A percentile compares a stretch with the other conserved stretches of the same genome.
phyloP scores from a whole-genome alignment of 1,140 invertebrate genomes.

The Nylanderia fulva region DNA sequence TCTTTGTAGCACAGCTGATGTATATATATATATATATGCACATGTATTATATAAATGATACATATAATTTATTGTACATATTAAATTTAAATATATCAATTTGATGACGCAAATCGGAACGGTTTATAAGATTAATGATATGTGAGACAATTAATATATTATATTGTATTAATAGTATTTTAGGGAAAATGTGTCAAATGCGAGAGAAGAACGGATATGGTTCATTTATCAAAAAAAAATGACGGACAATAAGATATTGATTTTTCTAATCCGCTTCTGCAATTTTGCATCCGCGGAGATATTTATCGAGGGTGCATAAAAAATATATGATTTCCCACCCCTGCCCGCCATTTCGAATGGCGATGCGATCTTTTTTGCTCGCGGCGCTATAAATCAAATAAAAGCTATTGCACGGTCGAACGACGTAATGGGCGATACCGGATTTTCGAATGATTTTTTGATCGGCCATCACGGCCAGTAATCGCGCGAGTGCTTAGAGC shows the following conservation, averaged over 20 bases:
- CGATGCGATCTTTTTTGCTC: slow-evolving; percentile 47
- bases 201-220: neutral
- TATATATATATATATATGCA: neutral
- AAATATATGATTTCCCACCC: slow-evolving; percentile 36
- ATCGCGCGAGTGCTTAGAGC: slow-evolving; percentile 63
- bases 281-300: slow-evolving; percentile 24
- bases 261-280: slow-evolving; percentile 9
- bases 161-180: too few relatives aligned
- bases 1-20: neutral
- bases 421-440: slow-evolving; percentile 74
- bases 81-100: neutral
- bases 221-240: neutral
- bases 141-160: neutral
- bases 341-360: slow-evolving; percentile 29
- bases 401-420: slow-evolving; percentile 62
- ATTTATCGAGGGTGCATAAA: slow-evolving; percentile 38
- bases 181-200: neutral
- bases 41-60: neutral
- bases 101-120: neutral
- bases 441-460: slow-evolving; percentile 67
- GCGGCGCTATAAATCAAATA: slow-evolving; percentile 62
- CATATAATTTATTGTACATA: too few relatives aligned
- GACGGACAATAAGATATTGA: neutral
- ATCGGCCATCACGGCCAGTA: slow-evolving; percentile 53
- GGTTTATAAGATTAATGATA: neutral